Base-by-base conservation (phyloP, 1,140 invertebrate species). In the Bombus polaris region DNA sequence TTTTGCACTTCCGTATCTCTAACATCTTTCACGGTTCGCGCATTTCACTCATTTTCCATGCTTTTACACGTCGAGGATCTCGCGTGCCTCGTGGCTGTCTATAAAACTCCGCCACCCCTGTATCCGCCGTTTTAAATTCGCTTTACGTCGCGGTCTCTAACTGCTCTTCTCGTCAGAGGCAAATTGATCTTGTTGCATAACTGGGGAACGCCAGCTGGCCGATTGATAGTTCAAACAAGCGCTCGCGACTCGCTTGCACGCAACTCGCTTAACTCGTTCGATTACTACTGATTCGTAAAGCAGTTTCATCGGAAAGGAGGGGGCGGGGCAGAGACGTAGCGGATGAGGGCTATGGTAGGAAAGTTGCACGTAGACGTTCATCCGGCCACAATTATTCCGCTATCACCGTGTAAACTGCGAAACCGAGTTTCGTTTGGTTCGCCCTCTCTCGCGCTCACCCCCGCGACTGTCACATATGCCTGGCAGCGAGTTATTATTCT, bases 401-500 rank as follows among this genome's bases (percentile, higher is more conserved):
- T 89, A 89, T 89, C 88, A 86, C 66, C 85, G 78, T 89, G 88
- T 89, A 89, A 89, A 89, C 88, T 83, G 86, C 71, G 88, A 83
- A 62, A 66, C 75, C 76, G 88, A 89, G 81, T 89, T 89, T 89
- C 75, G 80, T 74, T 83, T 59, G 47, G 76, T 42, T 57, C 44
- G 22, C 5, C 74, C 12, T 35, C 13, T 32, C 28, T 3, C 32
- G 25, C 8, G 12, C 3, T 25, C 75, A 1, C 59, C 62, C 59
- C 39, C 74, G 42, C 86, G 77, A 70, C 87, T 87, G 89, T 89
- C 89, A 88, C 88, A 90, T 90, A 90, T 90, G 89, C 86, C 89
- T 85, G 81, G 70, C 81, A 80, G 89, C 88, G 47, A 90, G 89
- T 90, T 90, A 90, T 90, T 90, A 90, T 90, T 88, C 89, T 70